phyloP scores from a whole-genome alignment of 2,113 vertebrate genomes.

The Eidolon helvum region DNA sequence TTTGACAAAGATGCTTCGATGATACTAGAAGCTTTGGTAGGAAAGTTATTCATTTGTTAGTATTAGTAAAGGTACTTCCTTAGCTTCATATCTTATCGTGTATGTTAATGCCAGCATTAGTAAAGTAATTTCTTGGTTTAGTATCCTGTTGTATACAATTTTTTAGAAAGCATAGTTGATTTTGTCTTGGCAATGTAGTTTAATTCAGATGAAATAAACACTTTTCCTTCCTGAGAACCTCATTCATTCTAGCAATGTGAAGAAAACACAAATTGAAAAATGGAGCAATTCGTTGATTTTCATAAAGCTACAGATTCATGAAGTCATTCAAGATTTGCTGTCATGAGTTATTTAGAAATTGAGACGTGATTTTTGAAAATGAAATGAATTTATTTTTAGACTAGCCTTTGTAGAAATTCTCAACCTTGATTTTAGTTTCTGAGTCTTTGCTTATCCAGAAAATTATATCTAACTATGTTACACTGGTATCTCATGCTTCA shows the following conservation, averaged over 20 bases:
- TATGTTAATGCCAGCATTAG: background rate
- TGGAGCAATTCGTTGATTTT: conserved; percentile 41
- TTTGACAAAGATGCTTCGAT: background rate
- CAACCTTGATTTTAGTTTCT: conserved; percentile 6
- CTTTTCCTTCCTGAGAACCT: background rate
- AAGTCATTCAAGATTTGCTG: conserved; percentile 33
- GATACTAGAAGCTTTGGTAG: background rate
- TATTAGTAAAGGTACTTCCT: background rate
- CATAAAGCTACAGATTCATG: conserved; percentile 25
- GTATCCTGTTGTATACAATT: background rate
- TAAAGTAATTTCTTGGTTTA: conserved; percentile 23
- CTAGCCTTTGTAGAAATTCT: conserved; percentile 15
- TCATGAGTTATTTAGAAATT: conserved; percentile 37
- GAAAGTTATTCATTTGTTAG: background rate
- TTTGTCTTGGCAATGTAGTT: background rate
- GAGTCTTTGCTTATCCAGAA: background rate
- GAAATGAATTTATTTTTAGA: conserved; percentile 41
- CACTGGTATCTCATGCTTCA: background rate
- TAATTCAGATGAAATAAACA: background rate
- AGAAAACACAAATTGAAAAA: conserved; percentile 29
- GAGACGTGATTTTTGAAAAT: conserved; percentile 27
- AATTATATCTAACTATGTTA: background rate
- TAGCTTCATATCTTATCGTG: background rate
- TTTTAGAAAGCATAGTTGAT: background rate
- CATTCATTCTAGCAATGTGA: background rate